Evolutionary conservation across 2,888 invertebrate genomes (phyloP).

Genomic region (Maniola hyperantus): DNA sequence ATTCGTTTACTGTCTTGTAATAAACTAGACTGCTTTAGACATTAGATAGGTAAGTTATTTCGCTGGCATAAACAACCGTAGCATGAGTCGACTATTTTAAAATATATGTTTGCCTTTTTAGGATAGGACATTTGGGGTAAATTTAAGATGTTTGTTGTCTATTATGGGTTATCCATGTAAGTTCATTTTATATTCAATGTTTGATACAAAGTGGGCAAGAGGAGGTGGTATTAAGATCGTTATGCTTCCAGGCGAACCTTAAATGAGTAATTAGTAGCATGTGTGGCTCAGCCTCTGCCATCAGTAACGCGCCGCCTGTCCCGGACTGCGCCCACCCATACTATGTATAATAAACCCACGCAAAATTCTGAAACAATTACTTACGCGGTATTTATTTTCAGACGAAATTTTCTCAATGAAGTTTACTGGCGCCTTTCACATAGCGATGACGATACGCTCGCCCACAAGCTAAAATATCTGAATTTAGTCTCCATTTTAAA

Average conservation of each 20-base stretch:
- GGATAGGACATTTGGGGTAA: neutral
- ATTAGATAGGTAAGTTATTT: neutral
- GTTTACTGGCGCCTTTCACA: neutral
- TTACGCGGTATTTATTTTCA: slow-evolving; percentile 62
- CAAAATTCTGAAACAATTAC: slow-evolving; percentile 76
- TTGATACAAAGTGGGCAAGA: slow-evolving; percentile 36
- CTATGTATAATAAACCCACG: slow-evolving; percentile 71
- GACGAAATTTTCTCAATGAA: slow-evolving; percentile 37
- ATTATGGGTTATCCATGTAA: neutral
- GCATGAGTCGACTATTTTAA: neutral
- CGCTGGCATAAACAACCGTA: neutral
- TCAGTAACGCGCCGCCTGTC: slow-evolving; percentile 64
- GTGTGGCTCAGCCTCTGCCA: slow-evolving; percentile 60
- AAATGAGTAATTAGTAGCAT: slow-evolving; percentile 72
- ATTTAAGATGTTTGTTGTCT: neutral
- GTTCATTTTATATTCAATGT: slow-evolving; percentile 28
- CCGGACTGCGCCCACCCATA: slow-evolving; percentile 58
- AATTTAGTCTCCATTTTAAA: too few species aligned
- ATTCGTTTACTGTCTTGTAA: neutral
- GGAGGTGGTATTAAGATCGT: slow-evolving; percentile 41
- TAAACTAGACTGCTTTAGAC: slow-evolving; percentile 2
- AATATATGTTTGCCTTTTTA: neutral
- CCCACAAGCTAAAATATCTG: neutral
- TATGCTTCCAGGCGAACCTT: slow-evolving; percentile 48
- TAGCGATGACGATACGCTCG: neutral